phyloP scores from a whole-genome alignment of 2,113 vertebrate species.

The Pterocles burchelli region DNA sequence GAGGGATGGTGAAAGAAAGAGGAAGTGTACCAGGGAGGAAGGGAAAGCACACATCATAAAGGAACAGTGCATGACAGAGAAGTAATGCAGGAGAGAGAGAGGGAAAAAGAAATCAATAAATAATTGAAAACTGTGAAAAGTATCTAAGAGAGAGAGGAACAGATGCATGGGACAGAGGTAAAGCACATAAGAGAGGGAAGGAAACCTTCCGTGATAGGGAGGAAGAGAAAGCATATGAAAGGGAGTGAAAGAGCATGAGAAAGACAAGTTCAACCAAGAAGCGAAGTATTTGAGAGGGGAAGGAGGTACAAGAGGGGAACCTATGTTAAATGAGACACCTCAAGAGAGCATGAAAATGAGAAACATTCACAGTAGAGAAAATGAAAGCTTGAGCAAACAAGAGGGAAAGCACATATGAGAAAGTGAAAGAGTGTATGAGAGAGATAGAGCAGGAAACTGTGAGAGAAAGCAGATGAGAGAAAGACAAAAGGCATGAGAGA shows the following conservation, averaged over 20 bases:
- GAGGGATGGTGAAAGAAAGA: not conserved
- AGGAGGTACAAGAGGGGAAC: not conserved
- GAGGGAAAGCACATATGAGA: not conserved
- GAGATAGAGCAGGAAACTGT: not conserved
- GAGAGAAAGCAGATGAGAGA: not conserved
- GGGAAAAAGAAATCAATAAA: not conserved
- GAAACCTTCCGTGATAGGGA: fast-evolving
- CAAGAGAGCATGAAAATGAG: not conserved
- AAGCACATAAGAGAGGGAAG: not conserved
- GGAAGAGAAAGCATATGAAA: not conserved
- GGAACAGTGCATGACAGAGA: not conserved
- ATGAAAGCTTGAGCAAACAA: not conserved
- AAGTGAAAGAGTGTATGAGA: not conserved
- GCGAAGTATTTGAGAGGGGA: not conserved
- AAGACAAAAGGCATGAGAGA: no score
- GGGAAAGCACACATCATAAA: not conserved
- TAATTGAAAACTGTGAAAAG: not conserved
- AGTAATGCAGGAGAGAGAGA: not conserved
- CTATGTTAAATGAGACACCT: not conserved
- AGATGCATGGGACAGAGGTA: not conserved
- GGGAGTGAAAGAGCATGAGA: not conserved
- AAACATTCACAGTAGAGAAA: not conserved
- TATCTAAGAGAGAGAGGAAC: not conserved
- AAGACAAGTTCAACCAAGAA: not conserved
- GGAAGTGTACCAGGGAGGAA: not conserved